Base-by-base conservation (phyloP, 2,797 vertebrate species). In the Merluccius polli region DNA sequence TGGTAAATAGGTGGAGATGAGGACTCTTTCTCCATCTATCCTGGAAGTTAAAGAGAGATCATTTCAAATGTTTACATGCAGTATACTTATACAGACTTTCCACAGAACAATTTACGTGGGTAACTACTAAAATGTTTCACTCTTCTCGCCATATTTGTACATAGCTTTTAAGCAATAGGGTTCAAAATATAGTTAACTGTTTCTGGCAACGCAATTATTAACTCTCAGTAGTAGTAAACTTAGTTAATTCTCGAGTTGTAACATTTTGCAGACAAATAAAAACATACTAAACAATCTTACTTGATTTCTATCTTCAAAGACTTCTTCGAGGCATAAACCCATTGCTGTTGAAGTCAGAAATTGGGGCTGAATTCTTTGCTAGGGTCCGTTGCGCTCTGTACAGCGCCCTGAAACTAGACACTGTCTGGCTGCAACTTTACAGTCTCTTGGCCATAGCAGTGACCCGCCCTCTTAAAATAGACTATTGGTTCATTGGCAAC, bases 1-100 rank as follows among this genome's bases (percentile, higher is more conserved):
- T 79, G 67, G 68, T 74, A 77, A 63, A 85, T 79, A 76, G 81
- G 78, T 31, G 82, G 74, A 76, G 86, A 75, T 74, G 79, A 36
- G 1, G 78, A 73, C 68, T 88, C 79, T 78, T 89, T 80, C 72
- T 93, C 86, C 89, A 89, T 90, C 73, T 86, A 78, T 38, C 72
- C 83, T 86, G 70, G 29, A 84, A 80, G 74, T 41, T 38, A 75
- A 73, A 82, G 48, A 32, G 3, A 21, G 15, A 52, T 2, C 10
- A 32, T 2, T 48, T 75, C 13, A 73, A 52, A 52, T 48, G 44
- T 48, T 48, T 6, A 48, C 44, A 21, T 48, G 44, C 18, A 48
- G 11, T 41, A 3, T 59, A 8, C 4, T 38, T 59, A 4, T 59
- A n/a, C 18, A 48, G 6, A 48, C 44, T 59, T 9, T 15, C 2